A percentile compares a stretch with the other conserved stretches of the same genome.
These are phyloP conservation scores for Globodera ellingtonae DNA, from an alignment of 1,140 invertebrate species.

Conservation along the genomic window DNA sequence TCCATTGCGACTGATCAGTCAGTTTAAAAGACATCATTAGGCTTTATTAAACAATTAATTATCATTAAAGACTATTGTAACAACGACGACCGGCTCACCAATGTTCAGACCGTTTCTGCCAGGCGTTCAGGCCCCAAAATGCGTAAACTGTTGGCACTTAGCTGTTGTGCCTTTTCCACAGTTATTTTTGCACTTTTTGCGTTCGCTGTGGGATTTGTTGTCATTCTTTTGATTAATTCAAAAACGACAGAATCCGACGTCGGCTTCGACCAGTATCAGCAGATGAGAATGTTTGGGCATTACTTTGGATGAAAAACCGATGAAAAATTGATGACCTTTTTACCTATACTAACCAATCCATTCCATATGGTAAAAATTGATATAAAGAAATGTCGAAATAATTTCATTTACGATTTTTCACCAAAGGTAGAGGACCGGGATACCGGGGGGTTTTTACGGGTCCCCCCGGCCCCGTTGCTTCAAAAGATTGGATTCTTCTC, in stretches of 20 bases:
- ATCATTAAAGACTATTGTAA: not conserved
- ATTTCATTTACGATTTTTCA: too few relatives aligned
- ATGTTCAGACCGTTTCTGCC: not conserved
- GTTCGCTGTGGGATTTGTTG: not conserved
- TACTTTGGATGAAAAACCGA: not conserved
- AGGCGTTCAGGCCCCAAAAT: not conserved
- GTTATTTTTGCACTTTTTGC: not conserved
- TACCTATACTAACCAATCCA: too few relatives aligned
- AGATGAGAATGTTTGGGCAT: not conserved
- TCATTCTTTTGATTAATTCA: not conserved
- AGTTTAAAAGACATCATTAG: too few relatives aligned
- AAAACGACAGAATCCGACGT: not conserved
- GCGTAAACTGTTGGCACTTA: not conserved
- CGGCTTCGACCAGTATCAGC: not conserved
- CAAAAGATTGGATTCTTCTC: too few relatives aligned
- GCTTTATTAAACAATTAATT: too few relatives aligned
- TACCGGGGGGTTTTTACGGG: too few relatives aligned
- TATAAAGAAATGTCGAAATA: too few relatives aligned
- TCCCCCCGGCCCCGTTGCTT: too few relatives aligned
- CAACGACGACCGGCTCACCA: not conserved
- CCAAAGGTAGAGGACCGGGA: too few relatives aligned
- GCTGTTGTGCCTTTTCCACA: not conserved
- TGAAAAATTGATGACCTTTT: too few relatives aligned
- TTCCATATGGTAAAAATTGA: too few relatives aligned
- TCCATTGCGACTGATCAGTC: too few relatives aligned